Evolutionary conservation across 2,797 vertebrate species (phyloP).

Genomic region (Acanthurus leucopareius): DNA sequence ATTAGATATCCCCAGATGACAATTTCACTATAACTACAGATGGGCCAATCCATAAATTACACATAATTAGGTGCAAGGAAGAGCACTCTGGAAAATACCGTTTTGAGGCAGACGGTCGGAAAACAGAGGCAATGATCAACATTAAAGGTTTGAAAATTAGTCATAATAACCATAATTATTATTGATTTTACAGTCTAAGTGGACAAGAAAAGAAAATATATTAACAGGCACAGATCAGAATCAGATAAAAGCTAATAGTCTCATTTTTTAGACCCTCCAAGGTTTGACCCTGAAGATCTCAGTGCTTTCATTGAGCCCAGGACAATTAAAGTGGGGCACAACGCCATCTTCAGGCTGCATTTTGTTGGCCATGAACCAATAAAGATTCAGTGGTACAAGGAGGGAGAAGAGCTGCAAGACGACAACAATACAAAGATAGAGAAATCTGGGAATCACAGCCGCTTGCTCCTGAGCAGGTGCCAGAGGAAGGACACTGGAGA

Average conservation of each 20-base stretch:
- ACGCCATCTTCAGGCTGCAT: slow-evolving; percentile 85
- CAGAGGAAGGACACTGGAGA: slow-evolving; percentile 87
- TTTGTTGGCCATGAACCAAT: slow-evolving; percentile 87
- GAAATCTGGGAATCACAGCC: slow-evolving; percentile 80
- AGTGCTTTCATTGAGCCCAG: slow-evolving; percentile 83
- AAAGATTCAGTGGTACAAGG: slow-evolving; percentile 89
- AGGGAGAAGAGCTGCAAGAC: slow-evolving; percentile 84
- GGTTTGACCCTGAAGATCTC: slow-evolving; percentile 82
- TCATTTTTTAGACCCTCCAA: slow-evolving; percentile 86
- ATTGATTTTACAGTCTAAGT: neutral
- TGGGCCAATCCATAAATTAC: slow-evolving; percentile 84
- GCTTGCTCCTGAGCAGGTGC: slow-evolving; percentile 86
- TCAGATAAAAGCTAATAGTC: neutral
- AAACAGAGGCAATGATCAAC: slow-evolving; percentile 88
- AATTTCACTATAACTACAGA: slow-evolving; percentile 84
- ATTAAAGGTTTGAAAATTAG: slow-evolving; percentile 85
- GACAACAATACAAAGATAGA: slow-evolving; percentile 81
- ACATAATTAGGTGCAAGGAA: slow-evolving; percentile 81
- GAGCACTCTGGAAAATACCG: slow-evolving; percentile 89
- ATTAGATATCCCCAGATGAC: slow-evolving; percentile 84
- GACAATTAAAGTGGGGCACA: slow-evolving; percentile 88
- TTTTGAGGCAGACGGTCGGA: slow-evolving; percentile 88
- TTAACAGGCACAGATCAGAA: neutral
- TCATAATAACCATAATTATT: neutral
- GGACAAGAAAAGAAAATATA: neutral